A percentile compares a stretch with the other conserved stretches of the same genome.
These are phyloP conservation scores for Trachelus stipa DNA, from an alignment of 2,888 invertebrate genomes.

Conservation along the genomic window DNA sequence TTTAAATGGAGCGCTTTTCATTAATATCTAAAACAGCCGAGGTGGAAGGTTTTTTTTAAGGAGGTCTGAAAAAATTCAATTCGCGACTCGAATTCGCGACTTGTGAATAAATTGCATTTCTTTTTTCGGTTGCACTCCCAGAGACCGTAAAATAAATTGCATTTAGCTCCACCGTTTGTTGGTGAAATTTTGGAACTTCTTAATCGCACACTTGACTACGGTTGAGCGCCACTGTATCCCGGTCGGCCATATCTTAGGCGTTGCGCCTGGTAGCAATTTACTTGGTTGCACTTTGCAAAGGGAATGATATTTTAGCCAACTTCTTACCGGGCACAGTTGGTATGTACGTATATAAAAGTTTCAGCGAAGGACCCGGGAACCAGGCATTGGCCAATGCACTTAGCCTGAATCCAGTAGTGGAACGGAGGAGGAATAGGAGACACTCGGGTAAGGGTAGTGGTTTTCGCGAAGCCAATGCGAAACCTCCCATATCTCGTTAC, in stretches of 20 bases:
- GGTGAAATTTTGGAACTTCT: not conserved
- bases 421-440: not conserved
- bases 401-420: not conserved
- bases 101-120: not conserved
- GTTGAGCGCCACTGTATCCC: not conserved
- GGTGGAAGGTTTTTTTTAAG: not conserved
- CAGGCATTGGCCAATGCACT: conserved; percentile 4
- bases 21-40: too few species aligned
- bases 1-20: too few species aligned
- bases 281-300: conserved; percentile 39
- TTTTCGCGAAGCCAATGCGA: not conserved
- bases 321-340: conserved; percentile 28
- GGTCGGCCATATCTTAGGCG: not conserved
- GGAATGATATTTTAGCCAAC: conserved; percentile 42
- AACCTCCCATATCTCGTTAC: not conserved
- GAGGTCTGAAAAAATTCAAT: not conserved
- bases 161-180: not conserved
- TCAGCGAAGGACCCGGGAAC: conserved; percentile 17
- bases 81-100: not conserved
- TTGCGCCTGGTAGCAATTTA: conserved; percentile 32
- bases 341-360: conserved; percentile 40
- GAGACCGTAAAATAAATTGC: not conserved
- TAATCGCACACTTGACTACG: not conserved
- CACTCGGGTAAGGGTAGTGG: not conserved
- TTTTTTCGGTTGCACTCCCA: not conserved